Base-by-base conservation (phyloP, 2,797 vertebrate species). In the Staurois parvus region DNA sequence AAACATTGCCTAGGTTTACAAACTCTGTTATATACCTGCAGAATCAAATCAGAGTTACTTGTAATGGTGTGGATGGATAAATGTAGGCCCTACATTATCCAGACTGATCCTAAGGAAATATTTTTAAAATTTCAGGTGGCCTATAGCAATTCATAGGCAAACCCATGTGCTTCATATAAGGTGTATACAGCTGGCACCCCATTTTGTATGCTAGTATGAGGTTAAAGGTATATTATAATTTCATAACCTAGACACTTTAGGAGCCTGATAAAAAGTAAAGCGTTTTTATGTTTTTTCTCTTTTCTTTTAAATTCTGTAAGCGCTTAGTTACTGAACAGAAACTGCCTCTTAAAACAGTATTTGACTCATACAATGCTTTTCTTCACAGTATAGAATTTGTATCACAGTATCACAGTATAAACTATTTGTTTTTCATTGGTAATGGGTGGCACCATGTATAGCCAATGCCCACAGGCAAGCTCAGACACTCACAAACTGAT, bases 1-100 rank as follows among this genome's bases (percentile, higher is more conserved):
- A 99, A 95, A 99, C 97, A 99, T 98, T 99, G 97, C 97, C 98
- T 99, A 99, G 97, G 98, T 99, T 98, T 99, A 99, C 97, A 99
- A 99, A 99, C 96, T 99, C 98, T 99, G 98, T 99, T 98, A 99
- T 96, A 99, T 98, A 98, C 97, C 98, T 99, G 98, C 96, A 99
- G 97, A 96, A 98, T 98, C 95, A 99, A 96, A 99, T 96, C 97
- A 98, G 93, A 97, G 95, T 96, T 96, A 97, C 95, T 96, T 95
- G 92, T 94, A 94, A 94, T 94, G 93, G 92, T 89, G 91, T 91
- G 84, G 79, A 89, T 68, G 91, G 91, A 91, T 79, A 75, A 42
- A 37, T 66, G 68, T 76, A 24, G 34, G 59, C 59, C 70, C 76
- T 79, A 87, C 62, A 87, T 59, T 79, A 83, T 68, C 76, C 59